Evolutionary conservation across 92 coral and sea anemone genomes (phyloP), one percentile per base, ranked within the genome.

Genomic region (Phymanthus crucifer): DNA sequence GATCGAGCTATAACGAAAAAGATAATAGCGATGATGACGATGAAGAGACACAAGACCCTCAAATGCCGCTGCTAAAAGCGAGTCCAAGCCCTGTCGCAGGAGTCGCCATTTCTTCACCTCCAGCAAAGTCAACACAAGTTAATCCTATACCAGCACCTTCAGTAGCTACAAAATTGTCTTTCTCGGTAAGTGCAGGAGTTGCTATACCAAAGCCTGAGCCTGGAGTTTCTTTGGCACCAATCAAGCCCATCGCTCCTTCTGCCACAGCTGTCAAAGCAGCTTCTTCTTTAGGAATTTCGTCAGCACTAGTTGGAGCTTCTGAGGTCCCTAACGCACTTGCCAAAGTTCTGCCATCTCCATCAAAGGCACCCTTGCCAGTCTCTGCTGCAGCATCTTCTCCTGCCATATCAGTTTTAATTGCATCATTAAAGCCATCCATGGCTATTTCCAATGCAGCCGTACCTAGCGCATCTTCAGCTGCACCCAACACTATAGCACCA

Each of bases 361-460:
- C 68, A 61, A 71, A 27, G 75, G 72, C 19, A 36, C 36, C 36
- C 72, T 29, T 24, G 19, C 72, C 72, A 67, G 77, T 64, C 9
- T 23, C 14, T 54, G 27, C 27, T 54, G 26, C 78, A 45, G 56
- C 77, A 3, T 23, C 75, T 71, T 35, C 48, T 2, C 45, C 75
- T 12, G 21, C 46, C 3, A 26, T 71, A 24, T 4, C 10, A 18
- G 27, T 27, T 23, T 23, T 27, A 19, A 9, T 74, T 12, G 68
- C 32, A 52, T 23, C 66, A 45, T 29, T 18, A 19, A 52, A 64
- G 69, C 27, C 78, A 74, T 74, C 78, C 78, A 52, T 27, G 67
- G 21, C 35, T 24, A n/a, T 46, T 46, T 54, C 64, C 64, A 54
- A 19, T 54, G 64, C 64, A 54, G 10, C 64, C 64, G 18, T 54